phyloP scores from a whole-genome alignment of 2,888 invertebrate species.

The Diarsia dahlii region DNA sequence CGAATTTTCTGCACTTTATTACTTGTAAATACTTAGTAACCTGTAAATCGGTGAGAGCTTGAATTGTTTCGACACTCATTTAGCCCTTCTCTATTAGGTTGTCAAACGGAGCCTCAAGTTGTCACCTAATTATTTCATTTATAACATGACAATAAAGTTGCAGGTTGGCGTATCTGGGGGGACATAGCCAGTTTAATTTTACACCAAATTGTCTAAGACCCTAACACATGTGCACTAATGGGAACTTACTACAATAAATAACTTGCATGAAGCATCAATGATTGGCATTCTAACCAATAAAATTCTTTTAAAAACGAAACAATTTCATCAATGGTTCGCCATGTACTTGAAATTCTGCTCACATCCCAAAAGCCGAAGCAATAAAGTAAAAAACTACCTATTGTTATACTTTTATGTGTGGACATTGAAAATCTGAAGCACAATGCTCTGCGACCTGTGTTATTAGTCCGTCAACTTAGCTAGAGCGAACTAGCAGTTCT shows the following conservation, averaged over 20 bases:
- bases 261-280: neutral
- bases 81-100: no score
- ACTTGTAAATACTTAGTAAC: neutral
- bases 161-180: neutral
- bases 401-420: neutral
- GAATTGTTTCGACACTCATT: neutral
- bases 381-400: constrained; percentile 16
- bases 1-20: constrained; percentile 2
- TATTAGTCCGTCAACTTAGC: neutral
- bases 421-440: neutral
- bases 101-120: neutral
- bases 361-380: constrained; percentile 5
- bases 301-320: no score
- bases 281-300: neutral
- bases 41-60: neutral
- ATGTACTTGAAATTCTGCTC: neutral
- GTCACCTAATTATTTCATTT: neutral
- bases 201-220: neutral
- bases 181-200: neutral
- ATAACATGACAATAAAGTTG: neutral
- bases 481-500: neutral
- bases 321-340: constrained; percentile 9
- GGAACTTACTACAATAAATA: neutral
- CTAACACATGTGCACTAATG: neutral
- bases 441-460: neutral